These are phyloP conservation scores for Novumbra hubbsi DNA, from an alignment of 2,797 vertebrate species.

Conservation along the genomic window DNA sequence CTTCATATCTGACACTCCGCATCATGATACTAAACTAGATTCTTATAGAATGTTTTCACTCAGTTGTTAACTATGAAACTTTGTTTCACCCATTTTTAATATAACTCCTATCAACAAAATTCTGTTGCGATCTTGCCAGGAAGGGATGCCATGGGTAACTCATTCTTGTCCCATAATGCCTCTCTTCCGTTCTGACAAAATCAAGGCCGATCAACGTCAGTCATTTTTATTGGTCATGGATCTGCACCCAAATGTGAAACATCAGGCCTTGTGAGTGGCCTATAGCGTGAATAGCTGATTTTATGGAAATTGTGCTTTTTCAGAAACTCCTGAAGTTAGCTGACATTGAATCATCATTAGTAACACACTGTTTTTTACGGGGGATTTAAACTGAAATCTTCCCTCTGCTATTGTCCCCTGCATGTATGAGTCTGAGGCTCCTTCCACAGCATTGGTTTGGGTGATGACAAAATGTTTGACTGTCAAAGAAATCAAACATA, in stretches of 20 bases:
- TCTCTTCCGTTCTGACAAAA: slow-evolving; percentile 58
- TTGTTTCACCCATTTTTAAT: slow-evolving; percentile 24
- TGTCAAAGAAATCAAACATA: neutral
- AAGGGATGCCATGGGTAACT: slow-evolving; percentile 52
- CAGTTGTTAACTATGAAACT: slow-evolving; percentile 44
- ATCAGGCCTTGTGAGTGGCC: slow-evolving; percentile 59
- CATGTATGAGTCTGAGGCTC: no score
- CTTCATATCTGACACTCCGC: slow-evolving; percentile 40
- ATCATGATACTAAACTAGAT: slow-evolving; percentile 21
- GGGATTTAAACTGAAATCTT: no score
- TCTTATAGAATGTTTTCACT: no score
- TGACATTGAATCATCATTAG: neutral
- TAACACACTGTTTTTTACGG: neutral
- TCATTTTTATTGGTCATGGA: slow-evolving; percentile 60
- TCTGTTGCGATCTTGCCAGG: slow-evolving; percentile 46
- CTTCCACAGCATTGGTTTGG: no score
- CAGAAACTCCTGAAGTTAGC: slow-evolving; percentile 12
- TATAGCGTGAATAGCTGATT: slow-evolving; percentile 45
- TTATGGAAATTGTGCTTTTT: slow-evolving; percentile 22
- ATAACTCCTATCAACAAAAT: slow-evolving; percentile 60
- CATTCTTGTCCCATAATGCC: slow-evolving; percentile 55
- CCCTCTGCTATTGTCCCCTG: no score
- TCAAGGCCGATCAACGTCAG: slow-evolving; percentile 70
- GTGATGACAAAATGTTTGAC: no score
- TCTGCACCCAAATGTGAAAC: slow-evolving; percentile 60